Percentiles rank a stretch among this genome's conserved stretches.
Conservation (phyloP, 2,797 vertebrate species). For the Chelon labrosus region DNA sequence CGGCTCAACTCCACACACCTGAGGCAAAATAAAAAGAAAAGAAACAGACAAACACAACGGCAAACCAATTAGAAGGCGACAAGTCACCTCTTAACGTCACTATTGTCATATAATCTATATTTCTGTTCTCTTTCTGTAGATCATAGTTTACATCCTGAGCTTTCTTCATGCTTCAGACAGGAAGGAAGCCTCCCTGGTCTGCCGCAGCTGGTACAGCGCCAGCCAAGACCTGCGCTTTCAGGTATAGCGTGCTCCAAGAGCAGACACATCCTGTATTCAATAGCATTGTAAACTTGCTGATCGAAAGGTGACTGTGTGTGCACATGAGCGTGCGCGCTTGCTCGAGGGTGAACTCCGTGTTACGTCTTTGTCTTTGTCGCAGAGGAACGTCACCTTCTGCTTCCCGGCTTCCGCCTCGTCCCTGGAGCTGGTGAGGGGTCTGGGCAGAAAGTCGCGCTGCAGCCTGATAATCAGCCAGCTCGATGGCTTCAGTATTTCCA, state of each 20-base stretch:
- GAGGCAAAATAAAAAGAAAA: no score
- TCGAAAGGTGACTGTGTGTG: not conserved
- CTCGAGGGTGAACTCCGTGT: not conserved
- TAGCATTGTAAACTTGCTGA: not conserved
- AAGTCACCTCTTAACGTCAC: no score
- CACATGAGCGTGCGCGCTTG: no score
- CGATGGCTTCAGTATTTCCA: constrained; percentile 78
- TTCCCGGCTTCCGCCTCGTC: constrained; percentile 81
- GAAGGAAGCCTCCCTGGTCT: constrained; percentile 89
- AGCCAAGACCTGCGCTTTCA: constrained; percentile 86
- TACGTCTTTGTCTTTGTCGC: constrained; percentile 16
- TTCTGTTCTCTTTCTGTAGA: constrained; percentile 71
- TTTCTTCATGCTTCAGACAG: constrained; percentile 88
- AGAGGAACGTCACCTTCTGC: constrained; percentile 81
- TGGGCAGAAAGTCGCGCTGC: constrained; percentile 66
- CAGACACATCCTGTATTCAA: not conserved
- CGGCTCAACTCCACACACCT: no score
- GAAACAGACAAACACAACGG: no score
- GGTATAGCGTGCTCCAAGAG: constrained; percentile 67
- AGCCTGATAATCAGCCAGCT: constrained; percentile 82
- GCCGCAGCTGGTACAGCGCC: constrained; percentile 87
- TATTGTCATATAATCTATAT: constrained; percentile 9
- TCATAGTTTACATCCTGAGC: constrained; percentile 88
- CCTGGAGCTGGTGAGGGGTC: constrained; percentile 76
- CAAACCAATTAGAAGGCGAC: no score